A percentile compares a stretch with the other conserved stretches of the same genome.
These are phyloP conservation scores for Arvicanthis niloticus DNA, from an alignment of 2,113 vertebrate species.

Conservation along the genomic window DNA sequence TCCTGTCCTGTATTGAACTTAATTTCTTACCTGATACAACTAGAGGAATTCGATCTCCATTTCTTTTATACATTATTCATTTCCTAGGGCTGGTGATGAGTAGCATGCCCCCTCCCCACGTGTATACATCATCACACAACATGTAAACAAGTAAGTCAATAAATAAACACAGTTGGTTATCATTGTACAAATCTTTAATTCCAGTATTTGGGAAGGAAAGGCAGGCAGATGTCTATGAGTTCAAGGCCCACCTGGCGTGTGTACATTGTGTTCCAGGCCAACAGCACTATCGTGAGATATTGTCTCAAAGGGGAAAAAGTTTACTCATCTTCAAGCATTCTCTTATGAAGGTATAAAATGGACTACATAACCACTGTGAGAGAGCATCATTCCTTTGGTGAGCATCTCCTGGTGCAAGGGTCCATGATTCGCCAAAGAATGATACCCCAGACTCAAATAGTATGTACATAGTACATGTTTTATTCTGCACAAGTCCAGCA, in stretches of 20 bases:
- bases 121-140: neutral
- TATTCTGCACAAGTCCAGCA: no score
- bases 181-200: neutral
- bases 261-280: neutral
- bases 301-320: neutral
- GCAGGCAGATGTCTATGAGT: neutral
- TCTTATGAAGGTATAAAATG: neutral
- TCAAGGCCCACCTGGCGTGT: neutral
- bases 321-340: neutral
- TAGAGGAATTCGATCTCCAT: neutral
- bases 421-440: no score
- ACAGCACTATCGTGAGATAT: neutral
- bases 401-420: neutral
- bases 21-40: neutral
- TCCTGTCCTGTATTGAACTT: neutral
- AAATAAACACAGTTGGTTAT: neutral
- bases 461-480: no score
- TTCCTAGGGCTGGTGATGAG: neutral
- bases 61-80: neutral
- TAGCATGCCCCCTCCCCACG: neutral
- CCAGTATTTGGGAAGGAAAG: neutral
- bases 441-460: no score
- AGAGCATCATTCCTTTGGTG: neutral
- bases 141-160: neutral
- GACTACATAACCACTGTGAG: neutral